A percentile compares a stretch with the other conserved stretches of the same genome.
phyloP scores from a whole-genome alignment of 2,797 vertebrate genomes.

The Anabacerthia variegaticeps region DNA sequence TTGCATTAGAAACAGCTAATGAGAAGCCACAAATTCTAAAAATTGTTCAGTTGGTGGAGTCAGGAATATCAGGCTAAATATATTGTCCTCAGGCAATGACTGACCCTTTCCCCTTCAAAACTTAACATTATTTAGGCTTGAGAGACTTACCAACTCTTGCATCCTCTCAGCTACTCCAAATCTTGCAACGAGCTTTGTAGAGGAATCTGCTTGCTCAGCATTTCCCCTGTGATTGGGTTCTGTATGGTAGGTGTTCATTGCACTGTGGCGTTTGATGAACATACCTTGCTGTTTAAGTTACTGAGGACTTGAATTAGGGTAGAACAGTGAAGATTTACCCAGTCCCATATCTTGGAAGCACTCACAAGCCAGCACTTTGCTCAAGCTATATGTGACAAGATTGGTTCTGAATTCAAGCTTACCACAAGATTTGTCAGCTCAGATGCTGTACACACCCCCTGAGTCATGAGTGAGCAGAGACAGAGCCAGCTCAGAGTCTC shows the following conservation, averaged over 20 bases:
- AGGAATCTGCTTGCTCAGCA: not conserved
- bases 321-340: not conserved
- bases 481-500: not conserved
- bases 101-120: not conserved
- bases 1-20: not conserved
- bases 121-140: not conserved
- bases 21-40: not conserved
- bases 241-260: not conserved
- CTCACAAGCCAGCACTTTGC: not conserved
- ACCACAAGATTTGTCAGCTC: not conserved
- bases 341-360: not conserved
- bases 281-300: not conserved
- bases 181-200: not conserved
- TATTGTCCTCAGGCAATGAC: not conserved
- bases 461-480: rapidly evolving
- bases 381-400: not conserved
- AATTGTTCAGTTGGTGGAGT: not conserved
- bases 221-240: not conserved
- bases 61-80: not conserved
- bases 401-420: not conserved
- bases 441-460: rapidly evolving
- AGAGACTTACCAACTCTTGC: not conserved
- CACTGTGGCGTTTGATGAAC: rapidly evolving
- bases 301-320: not conserved
- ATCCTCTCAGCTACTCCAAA: not conserved